phyloP scores from a whole-genome alignment of 2,888 invertebrate genomes.

The Villa cingulata region DNA sequence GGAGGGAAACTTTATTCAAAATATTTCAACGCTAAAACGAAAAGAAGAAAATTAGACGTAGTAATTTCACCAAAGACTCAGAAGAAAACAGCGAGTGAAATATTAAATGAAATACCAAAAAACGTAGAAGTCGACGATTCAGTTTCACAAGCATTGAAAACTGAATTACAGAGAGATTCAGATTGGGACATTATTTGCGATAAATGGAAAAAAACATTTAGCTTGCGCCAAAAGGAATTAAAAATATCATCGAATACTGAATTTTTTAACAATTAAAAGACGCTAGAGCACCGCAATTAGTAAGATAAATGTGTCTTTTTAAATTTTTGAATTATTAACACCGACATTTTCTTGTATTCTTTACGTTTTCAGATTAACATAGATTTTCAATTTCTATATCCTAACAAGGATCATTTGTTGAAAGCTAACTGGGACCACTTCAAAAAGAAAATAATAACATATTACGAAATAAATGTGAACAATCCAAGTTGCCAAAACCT shows the following conservation, averaged over 20 bases:
- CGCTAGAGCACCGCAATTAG: too few relatives aligned
- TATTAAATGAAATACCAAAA: not conserved
- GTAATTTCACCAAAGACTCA: too few relatives aligned
- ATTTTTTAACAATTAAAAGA: not conserved
- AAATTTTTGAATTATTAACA: too few relatives aligned
- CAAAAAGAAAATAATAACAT: not conserved
- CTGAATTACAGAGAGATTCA: not conserved
- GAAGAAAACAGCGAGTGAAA: too few relatives aligned
- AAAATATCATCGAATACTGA: not conserved
- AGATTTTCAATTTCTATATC: not conserved
- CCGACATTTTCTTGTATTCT: too few relatives aligned
- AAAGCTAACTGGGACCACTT: not conserved
- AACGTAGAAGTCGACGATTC: conserved; percentile 1
- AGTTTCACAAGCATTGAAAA: not conserved
- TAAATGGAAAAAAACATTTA: conserved; percentile 4
- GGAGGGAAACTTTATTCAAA: too few relatives aligned
- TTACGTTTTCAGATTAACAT: conserved; percentile 1
- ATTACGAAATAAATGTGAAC: not conserved
- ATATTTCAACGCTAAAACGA: too few relatives aligned
- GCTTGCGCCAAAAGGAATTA: not conserved
- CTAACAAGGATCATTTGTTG: not conserved
- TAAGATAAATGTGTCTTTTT: too few relatives aligned
- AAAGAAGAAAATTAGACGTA: too few relatives aligned
- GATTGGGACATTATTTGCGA: not conserved
- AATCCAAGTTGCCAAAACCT: too few relatives aligned